Evolutionary conservation across 1,140 invertebrate species (phyloP).

Genomic region (Zaprionus nigranus): DNA sequence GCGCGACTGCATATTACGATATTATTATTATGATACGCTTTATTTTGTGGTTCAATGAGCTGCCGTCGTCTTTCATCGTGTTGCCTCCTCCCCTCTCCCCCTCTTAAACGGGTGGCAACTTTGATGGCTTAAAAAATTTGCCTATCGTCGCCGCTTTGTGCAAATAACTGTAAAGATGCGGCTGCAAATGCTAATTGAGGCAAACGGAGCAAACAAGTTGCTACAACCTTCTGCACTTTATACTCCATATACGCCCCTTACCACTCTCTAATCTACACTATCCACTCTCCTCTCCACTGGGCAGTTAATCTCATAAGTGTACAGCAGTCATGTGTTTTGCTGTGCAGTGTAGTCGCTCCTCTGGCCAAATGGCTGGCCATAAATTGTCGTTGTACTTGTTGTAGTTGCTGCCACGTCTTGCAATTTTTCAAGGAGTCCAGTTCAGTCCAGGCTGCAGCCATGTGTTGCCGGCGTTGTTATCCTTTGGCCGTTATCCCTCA

Average conservation of each 20-base stretch:
- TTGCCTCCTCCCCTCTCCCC: background rate
- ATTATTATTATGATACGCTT: conserved; percentile 83
- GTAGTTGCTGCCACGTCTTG: conserved; percentile 60
- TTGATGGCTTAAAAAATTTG: conserved; percentile 74
- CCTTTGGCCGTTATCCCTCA: conserved; percentile 23
- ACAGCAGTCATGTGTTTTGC: conserved; percentile 72
- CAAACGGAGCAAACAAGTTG: conserved; percentile 49
- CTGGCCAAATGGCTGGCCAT: conserved; percentile 73
- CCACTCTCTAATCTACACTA: background rate
- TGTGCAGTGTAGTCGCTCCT: conserved; percentile 37
- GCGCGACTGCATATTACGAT: conserved; percentile 80
- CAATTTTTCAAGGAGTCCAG: conserved; percentile 71
- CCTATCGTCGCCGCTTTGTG: conserved; percentile 64
- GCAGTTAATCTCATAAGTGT: conserved; percentile 76
- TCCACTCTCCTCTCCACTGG: background rate
- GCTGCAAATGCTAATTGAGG: conserved; percentile 68
- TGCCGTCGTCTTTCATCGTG: conserved; percentile 40
- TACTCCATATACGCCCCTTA: background rate
- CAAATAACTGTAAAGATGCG: conserved; percentile 71
- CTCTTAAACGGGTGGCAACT: conserved; percentile 59
- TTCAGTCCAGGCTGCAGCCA: conserved; percentile 19
- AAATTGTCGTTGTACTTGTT: conserved; percentile 50
- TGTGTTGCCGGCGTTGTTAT: conserved; percentile 36
- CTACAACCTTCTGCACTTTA: conserved; percentile 4
- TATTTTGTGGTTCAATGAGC: conserved; percentile 83